Evolutionary conservation across 2,888 invertebrate species (phyloP).

Genomic region (Dione vanillae): DNA sequence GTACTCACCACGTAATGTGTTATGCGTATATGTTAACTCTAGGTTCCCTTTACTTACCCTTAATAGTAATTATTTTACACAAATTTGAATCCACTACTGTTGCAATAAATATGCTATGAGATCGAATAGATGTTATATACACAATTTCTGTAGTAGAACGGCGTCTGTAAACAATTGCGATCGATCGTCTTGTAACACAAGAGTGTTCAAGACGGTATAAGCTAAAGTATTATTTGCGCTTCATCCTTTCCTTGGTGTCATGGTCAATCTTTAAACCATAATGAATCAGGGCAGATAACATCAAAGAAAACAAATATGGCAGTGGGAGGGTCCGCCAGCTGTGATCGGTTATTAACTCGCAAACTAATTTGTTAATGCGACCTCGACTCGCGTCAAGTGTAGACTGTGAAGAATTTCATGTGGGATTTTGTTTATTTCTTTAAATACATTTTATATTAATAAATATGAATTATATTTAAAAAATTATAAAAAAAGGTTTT

Average conservation of each 20-base stretch:
- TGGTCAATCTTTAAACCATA: slow-evolving; percentile 33
- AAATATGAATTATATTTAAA: neutral
- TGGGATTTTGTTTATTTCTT: neutral
- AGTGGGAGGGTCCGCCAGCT: slow-evolving; percentile 36
- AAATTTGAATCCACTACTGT: no score
- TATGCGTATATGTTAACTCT: no score
- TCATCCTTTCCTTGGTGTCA: slow-evolving; percentile 35
- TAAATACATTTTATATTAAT: neutral
- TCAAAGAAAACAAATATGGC: slow-evolving; percentile 38
- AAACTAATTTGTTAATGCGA: slow-evolving; percentile 35
- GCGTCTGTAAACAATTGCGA: neutral
- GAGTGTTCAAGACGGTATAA: neutral
- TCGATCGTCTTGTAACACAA: neutral
- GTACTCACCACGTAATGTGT: no score
- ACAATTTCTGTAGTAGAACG: neutral
- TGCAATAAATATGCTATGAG: no score
- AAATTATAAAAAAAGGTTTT: no score
- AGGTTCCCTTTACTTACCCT: no score
- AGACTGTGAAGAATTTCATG: neutral
- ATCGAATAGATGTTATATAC: no score
- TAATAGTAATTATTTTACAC: no score
- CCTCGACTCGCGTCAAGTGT: slow-evolving; percentile 22
- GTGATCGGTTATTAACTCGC: slow-evolving; percentile 37
- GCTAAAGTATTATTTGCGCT: neutral
- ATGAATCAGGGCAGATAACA: slow-evolving; percentile 40